Conservation (phyloP, 2,113 vertebrate species). For the Bucco capensis region DNA sequence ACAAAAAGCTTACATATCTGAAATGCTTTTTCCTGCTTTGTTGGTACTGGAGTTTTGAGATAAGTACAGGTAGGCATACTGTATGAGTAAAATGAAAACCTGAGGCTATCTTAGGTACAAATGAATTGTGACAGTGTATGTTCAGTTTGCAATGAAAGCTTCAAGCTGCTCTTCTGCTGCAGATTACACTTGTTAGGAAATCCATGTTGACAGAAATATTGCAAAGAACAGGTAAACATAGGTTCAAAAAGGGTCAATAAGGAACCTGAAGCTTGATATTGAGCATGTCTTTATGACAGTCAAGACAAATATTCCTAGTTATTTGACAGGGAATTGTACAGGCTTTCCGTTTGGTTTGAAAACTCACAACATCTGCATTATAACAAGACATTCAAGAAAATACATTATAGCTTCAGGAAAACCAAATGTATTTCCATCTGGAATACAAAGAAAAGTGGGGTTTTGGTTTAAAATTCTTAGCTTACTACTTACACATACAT, state of each 20-base stretch:
- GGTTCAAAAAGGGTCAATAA: slow-evolving; percentile 5
- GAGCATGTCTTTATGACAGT: not conserved
- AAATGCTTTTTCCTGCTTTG: not conserved
- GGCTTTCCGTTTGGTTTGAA: not conserved
- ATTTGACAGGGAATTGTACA: not conserved
- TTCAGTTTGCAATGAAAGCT: not conserved
- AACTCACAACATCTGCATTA: not conserved
- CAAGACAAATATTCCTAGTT: slow-evolving; percentile 1
- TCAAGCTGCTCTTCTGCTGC: not conserved
- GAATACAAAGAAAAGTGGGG: not conserved
- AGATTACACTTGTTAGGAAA: slow-evolving; percentile 10
- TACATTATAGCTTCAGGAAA: not conserved
- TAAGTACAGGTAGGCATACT: not conserved
- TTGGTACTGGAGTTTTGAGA: not conserved
- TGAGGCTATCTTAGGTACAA: not conserved
- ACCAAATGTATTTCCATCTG: not conserved
- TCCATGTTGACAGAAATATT: slow-evolving; percentile 8
- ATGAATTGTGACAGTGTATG: not conserved
- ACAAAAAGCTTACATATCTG: not conserved
- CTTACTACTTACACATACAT: not conserved
- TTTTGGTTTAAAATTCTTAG: not conserved
- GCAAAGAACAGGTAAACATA: not conserved
- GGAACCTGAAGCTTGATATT: not conserved
- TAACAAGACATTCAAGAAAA: not conserved
- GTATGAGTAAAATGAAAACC: not conserved